Conservation (phyloP, 2,888 invertebrate species). For the Xestia xanthographa region DNA sequence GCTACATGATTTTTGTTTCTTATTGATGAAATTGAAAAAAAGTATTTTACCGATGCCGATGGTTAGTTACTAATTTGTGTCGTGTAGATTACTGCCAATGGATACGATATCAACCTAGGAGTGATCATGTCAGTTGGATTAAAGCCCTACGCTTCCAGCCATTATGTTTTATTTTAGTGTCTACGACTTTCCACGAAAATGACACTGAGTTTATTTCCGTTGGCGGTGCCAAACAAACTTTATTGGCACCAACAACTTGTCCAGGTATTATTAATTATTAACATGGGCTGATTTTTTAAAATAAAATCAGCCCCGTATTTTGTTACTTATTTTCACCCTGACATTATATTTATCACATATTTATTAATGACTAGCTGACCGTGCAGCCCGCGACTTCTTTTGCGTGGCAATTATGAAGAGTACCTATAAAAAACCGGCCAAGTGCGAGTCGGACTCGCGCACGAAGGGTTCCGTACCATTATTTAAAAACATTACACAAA, state of each 20-base stretch:
- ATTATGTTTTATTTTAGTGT: conserved; percentile 37
- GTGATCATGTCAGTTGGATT: conserved; percentile 25
- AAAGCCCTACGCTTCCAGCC: conserved; percentile 1
- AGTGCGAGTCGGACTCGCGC: too few species aligned
- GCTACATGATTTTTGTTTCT: not conserved
- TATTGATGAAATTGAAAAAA: not conserved
- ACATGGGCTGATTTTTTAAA: not conserved
- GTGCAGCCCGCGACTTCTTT: too few species aligned
- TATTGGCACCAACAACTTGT: conserved; percentile 13
- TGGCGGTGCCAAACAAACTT: conserved; percentile 25
- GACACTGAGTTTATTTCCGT: conserved; percentile 25
- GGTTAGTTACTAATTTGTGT: conserved; percentile 20
- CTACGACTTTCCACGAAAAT: conserved; percentile 2
- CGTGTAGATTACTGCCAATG: conserved; percentile 16
- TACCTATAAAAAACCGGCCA: too few species aligned
- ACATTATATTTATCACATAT: not conserved
- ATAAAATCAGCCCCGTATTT: not conserved
- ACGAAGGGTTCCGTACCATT: too few species aligned
- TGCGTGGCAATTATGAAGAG: too few species aligned
- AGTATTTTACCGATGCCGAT: not conserved
- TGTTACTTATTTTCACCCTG: not conserved
- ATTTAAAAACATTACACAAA: too few species aligned
- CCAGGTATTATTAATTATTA: not conserved
- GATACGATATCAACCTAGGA: not conserved
- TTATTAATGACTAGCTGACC: not conserved